Evolutionary conservation across 1,140 invertebrate species (phyloP), one percentile per base, ranked within the genome.

Genomic region (Drosophila setifemur): DNA sequence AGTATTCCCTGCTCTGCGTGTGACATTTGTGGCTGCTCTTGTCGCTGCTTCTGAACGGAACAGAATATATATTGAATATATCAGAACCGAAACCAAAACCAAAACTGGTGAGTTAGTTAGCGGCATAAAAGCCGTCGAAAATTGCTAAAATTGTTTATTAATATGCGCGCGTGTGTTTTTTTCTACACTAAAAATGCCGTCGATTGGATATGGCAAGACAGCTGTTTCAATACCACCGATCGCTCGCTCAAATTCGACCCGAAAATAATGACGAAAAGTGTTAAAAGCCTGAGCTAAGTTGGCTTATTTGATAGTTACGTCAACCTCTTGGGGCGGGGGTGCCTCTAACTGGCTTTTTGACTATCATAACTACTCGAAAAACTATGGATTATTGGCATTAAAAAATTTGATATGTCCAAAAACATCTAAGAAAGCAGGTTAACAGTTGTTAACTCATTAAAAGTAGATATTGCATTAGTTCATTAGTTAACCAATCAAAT

Each of bases 171-270:
- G 53, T 37, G 48, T 60, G 54, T 28, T 43, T 53, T 31, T 43
- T 39, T 49, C 50, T n/a, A n/a, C n/a, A n/a, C n/a, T n/a, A n/a
- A n/a, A 23, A 60, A 60, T 55, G 55, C 35, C 26, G 21, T 37
- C 29, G 25, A 37, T 60, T 37, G 35, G 25, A 37, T 60, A 48
- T 71, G 73, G 47, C 45, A 70, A 81, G 42, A 64, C 76, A 75
- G 42, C 63, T 81, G 64, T 70, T 64, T 52, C 37, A 74, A 81
- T 66, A 64, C 37, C 23, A n/a, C n/a, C n/a, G n/a, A n/a, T n/a
- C n/a, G n/a, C n/a, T n/a, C n/a, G 11, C 8, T 9, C 23, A 11
- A 5, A 43, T 25, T n/a, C 8, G 25, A 11, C 14, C 29, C 19
- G 33, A 67, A 54, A 70, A 29, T 50, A 61, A 14, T 43, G 49